Percentiles rank a stretch among this genome's conserved stretches.
phyloP scores from a whole-genome alignment of 2,113 vertebrate genomes.

The Mormoops blainvillei region DNA sequence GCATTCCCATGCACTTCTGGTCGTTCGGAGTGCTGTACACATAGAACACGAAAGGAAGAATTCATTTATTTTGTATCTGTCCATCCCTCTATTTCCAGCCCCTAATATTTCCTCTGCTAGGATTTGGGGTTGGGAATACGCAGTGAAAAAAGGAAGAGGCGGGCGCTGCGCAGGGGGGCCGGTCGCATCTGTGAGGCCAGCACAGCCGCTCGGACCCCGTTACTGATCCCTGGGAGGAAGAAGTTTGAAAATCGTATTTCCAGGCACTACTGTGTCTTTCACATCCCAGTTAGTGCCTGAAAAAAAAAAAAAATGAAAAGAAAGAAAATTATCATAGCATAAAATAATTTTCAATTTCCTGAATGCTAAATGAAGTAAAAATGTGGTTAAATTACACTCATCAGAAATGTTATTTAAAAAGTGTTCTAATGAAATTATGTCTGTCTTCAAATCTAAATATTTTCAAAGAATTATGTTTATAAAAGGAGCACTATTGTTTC shows the following conservation, averaged over 20 bases:
- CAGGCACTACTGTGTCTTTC: not conserved
- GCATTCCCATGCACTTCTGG: not conserved
- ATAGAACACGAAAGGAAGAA: not conserved
- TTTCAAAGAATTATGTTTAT: slow-evolving; percentile 36
- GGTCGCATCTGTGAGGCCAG: not conserved
- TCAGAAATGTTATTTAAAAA: slow-evolving; percentile 1
- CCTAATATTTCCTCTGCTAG: not conserved
- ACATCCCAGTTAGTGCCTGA: not conserved
- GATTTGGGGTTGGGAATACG: not conserved
- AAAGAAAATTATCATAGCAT: not conserved
- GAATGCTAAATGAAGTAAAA: slow-evolving; percentile 42
- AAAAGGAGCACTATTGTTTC: not conserved
- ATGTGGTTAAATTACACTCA: slow-evolving; percentile 39
- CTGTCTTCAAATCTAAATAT: slow-evolving; percentile 49
- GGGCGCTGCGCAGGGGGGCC: rapidly evolving
- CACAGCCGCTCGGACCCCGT: not conserved
- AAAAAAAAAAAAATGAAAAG: not conserved
- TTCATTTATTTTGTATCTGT: not conserved
- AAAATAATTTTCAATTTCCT: slow-evolving; percentile 42
- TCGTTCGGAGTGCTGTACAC: not conserved
- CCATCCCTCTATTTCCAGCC: not conserved
- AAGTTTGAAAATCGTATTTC: not conserved
- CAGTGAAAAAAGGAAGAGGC: not conserved
- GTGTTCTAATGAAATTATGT: slow-evolving; percentile 26
- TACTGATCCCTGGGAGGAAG: not conserved